Base-by-base conservation (phyloP, 1,140 invertebrate genomes). In the Heliothis subflexa region DNA sequence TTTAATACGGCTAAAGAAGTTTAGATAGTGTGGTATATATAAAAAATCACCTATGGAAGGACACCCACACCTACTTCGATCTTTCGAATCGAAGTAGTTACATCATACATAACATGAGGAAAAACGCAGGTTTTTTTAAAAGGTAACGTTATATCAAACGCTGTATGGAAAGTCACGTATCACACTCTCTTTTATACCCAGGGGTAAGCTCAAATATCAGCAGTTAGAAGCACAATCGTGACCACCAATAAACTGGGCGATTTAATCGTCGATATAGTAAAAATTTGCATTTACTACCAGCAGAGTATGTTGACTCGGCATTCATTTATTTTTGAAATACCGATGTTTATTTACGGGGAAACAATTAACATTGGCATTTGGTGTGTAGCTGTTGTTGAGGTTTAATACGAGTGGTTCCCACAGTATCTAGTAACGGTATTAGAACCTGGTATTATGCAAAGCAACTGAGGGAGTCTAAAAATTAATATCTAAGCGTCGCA, bases 211-310 rank as follows among this genome's bases (percentile, higher is more conserved):
- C 16, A 47, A 49, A 33, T 40, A 45, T 74, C 33, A 55, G 50
- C 16, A n/a, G 25, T 55, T 55, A 55, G 68, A 61, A 74, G 45
- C 54, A 61, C 55, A 74, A 47, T 49, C 71, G 55, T 74, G 71
- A 50, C 71, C 45, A 13, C 7, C 71, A 74, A 74, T 74, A 61
- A 13, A 28, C 4, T 40, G 33, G 49, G 1, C 14, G 13, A 3
- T 68, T 70, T 71, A 71, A 71, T 55, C 1, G 11, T 33, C 49
- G 21, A 21, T 40, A 55, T 74, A 74, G 55, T 74, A 74, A 59
- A 3, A 45, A 74, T 59, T 59, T 25, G 13, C 18, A 49, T 74
- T 74, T 74, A 47, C 55, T 25, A 74, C 54, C 57, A 45, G 1
- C 25, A 18, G 25, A 50, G 66, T 70, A 13, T 64, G 71, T 59